Evolutionary conservation across 2,888 invertebrate species (phyloP).

Genomic region (Lepetodrilus schrolli): DNA sequence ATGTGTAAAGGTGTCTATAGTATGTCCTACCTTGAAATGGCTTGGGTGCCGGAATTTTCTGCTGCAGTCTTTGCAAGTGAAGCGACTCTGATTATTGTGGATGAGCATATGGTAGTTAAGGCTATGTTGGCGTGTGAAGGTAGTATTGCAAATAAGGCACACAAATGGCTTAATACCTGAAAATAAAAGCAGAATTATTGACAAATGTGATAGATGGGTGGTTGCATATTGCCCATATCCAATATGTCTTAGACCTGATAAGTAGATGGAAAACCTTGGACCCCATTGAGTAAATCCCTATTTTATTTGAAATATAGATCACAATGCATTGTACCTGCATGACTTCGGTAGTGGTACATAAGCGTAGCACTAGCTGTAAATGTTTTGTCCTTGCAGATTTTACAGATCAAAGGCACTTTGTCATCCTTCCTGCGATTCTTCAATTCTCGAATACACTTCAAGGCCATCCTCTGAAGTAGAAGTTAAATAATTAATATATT

Average conservation of each 20-base stretch:
- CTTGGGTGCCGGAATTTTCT: constrained; percentile 80
- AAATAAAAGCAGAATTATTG: no score
- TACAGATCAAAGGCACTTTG: constrained; percentile 76
- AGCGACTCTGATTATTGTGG: constrained; percentile 79
- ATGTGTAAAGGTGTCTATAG: no score
- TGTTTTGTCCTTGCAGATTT: constrained; percentile 78
- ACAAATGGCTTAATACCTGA: constrained; percentile 80
- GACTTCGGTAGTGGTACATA: constrained; percentile 80
- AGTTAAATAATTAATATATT: no score
- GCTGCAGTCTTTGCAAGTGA: constrained; percentile 79
- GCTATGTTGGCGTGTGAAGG: constrained; percentile 80
- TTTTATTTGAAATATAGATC: no score
- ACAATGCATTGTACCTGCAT: constrained; percentile 75
- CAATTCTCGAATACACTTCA: constrained; percentile 76
- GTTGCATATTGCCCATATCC: no score
- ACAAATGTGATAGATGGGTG: no score
- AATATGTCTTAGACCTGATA: no score
- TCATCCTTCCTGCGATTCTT: constrained; percentile 64
- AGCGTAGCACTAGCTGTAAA: constrained; percentile 80
- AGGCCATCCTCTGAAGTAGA: constrained; percentile 76
- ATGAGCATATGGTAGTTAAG: constrained; percentile 81
- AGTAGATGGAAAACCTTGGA: no score
- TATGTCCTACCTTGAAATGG: constrained; percentile 75
- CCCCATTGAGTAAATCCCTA: no score
- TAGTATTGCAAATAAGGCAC: constrained; percentile 79